Evolutionary conservation across 2,113 vertebrate species (phyloP).

Genomic region (Hydropotes inermis): DNA sequence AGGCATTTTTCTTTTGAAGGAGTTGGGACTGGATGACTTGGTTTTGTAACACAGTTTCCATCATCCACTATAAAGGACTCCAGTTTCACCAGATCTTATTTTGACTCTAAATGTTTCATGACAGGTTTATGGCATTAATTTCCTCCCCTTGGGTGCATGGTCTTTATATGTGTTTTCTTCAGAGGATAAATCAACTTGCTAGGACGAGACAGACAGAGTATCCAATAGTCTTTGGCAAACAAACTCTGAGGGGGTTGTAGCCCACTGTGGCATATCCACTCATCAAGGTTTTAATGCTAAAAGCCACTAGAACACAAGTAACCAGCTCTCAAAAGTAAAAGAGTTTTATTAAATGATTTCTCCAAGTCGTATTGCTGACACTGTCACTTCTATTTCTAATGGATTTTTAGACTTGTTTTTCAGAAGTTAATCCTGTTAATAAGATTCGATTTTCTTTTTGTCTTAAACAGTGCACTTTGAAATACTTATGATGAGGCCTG

Average conservation of each 20-base stretch:
- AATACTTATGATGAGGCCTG: conserved; percentile 53
- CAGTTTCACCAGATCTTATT: conserved; percentile 70
- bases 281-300: conserved; percentile 19
- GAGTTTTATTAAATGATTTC: conserved; percentile 67
- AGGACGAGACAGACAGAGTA: conserved; percentile 41
- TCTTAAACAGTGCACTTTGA: conserved; percentile 63
- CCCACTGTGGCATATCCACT: conserved; percentile 11
- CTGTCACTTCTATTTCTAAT: conserved; percentile 57
- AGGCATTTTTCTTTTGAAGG: not conserved
- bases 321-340: conserved; percentile 65
- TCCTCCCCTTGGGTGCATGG: conserved; percentile 68
- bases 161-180: conserved; percentile 78
- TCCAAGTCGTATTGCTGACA: conserved; percentile 50
- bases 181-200: conserved; percentile 77
- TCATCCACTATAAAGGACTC: conserved; percentile 39
- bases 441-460: conserved; percentile 72
- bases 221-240: conserved; percentile 12
- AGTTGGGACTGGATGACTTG: not conserved
- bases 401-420: conserved; percentile 70
- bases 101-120: conserved; percentile 78
- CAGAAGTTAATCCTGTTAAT: conserved; percentile 73
- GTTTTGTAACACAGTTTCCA: conserved; percentile 6
- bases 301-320: conserved; percentile 34
- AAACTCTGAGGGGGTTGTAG: not conserved
- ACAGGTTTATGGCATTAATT: conserved; percentile 84